Evolutionary conservation across 2,113 vertebrate genomes (phyloP).

Genomic region (Tapirus terrestris): DNA sequence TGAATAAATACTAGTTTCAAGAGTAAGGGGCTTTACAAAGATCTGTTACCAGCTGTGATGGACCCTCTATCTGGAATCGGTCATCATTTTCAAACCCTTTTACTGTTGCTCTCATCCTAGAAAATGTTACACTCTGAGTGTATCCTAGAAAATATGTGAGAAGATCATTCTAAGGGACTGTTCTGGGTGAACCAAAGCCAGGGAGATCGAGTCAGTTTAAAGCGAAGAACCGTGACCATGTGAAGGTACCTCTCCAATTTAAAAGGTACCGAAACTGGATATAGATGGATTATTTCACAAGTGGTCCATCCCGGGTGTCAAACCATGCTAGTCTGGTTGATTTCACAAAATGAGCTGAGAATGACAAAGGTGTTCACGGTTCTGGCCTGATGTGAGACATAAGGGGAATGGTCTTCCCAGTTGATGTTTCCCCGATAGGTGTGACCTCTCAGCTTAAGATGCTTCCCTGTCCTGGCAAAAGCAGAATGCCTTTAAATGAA

Average conservation of each 20-base stretch:
- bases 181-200: not conserved
- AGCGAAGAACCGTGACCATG: not conserved
- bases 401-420: not conserved
- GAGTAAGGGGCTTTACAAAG: not conserved
- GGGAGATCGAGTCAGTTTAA: accelerated
- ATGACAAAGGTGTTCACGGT: not conserved
- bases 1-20: not conserved
- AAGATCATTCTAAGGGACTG: slow-evolving; percentile 17
- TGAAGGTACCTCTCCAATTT: not conserved
- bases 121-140: not conserved
- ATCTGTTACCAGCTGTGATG: not conserved
- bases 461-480: not conserved
- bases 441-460: not conserved
- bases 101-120: not conserved
- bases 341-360: not conserved
- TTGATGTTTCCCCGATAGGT: not conserved
- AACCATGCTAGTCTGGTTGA: not conserved
- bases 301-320: not conserved
- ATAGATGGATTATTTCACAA: accelerated
- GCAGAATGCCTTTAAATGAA: slow-evolving; percentile 51
- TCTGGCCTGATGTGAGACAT: not conserved
- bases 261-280: not conserved
- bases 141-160: not conserved
- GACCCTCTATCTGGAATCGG: not conserved
- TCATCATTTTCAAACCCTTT: not conserved